Conservation (phyloP, 2,888 invertebrate genomes). For the Sipunculus nudus region DNA sequence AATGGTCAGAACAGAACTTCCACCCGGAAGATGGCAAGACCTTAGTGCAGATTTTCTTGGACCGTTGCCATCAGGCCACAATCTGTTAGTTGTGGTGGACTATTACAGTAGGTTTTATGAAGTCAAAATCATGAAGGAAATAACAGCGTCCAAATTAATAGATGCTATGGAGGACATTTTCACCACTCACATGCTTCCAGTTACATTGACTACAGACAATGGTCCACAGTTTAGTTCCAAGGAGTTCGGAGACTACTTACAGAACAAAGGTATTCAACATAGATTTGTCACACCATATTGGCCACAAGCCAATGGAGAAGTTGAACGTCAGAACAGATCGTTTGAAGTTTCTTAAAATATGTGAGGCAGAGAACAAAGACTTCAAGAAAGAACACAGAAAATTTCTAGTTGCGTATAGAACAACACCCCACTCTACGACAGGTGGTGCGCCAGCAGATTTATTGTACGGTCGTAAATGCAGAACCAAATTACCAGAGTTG, state of each 20-base stretch:
- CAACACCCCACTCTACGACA: too few relatives aligned
- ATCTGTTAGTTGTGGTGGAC: constrained; percentile 14
- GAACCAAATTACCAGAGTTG: too few relatives aligned
- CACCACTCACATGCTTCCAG: neutral
- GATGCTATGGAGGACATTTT: constrained; percentile 6
- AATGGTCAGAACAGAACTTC: constrained; percentile 3
- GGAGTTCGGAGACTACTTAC: neutral
- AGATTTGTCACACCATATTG: neutral
- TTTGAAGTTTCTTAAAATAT: too few relatives aligned
- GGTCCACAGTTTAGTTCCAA: constrained; percentile 10
- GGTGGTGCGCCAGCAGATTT: too few relatives aligned
- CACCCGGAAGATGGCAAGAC: constrained; percentile 11
- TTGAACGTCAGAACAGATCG: too few relatives aligned
- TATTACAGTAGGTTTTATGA: constrained; percentile 14
- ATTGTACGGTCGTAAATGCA: too few relatives aligned
- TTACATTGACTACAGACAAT: constrained; percentile 12
- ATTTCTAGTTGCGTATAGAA: too few relatives aligned
- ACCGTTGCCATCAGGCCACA: neutral
- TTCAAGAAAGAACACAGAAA: too few relatives aligned
- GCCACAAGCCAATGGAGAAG: constrained; percentile 16
- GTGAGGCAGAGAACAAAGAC: too few relatives aligned
- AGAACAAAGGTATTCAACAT: neutral
- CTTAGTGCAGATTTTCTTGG: constrained; percentile 8
- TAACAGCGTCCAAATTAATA: constrained; percentile 1
- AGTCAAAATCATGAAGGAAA: neutral